phyloP scores from a whole-genome alignment of 2,888 invertebrate species.

The Apodemia mormo region DNA sequence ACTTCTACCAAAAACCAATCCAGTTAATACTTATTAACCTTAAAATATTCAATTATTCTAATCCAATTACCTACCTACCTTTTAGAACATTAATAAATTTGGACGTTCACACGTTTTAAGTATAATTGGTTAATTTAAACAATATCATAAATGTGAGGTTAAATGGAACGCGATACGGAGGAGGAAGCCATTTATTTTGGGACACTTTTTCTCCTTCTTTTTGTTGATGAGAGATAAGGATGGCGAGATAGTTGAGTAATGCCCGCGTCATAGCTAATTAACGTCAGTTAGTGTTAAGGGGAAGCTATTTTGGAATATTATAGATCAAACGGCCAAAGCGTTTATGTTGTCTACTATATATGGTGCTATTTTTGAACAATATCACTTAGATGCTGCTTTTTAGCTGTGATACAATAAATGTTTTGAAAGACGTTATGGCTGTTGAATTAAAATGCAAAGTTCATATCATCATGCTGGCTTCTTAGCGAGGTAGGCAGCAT shows the following conservation, averaged over 20 bases:
- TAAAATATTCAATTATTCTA: slow-evolving; percentile 11
- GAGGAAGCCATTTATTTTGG: slow-evolving; percentile 57
- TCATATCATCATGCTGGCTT: too few species aligned
- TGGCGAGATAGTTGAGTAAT: slow-evolving; percentile 55
- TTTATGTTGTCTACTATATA: slow-evolving; percentile 10
- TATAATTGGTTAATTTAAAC: slow-evolving; percentile 25
- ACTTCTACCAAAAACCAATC: neutral
- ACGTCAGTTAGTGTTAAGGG: slow-evolving; percentile 60
- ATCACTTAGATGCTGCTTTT: neutral
- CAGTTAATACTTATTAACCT: slow-evolving; percentile 4
- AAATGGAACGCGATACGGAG: slow-evolving; percentile 42
- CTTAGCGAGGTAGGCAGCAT: too few species aligned
- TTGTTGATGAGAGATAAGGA: slow-evolving; percentile 46
- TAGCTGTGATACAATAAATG: neutral
- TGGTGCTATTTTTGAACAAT: neutral
- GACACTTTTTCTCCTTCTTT: slow-evolving; percentile 43
- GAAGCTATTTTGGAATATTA: slow-evolving; percentile 36
- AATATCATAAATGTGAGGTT: slow-evolving; percentile 40
- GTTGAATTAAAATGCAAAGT: too few species aligned
- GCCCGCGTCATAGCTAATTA: slow-evolving; percentile 70
- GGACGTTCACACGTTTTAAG: slow-evolving; percentile 17
- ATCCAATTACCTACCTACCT: slow-evolving; percentile 1
- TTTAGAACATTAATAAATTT: slow-evolving; percentile 8
- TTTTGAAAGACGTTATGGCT: too few species aligned
- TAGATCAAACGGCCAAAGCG: slow-evolving; percentile 12